phyloP scores from a whole-genome alignment of 1,140 invertebrate genomes.

The Eufriesea mexicana region DNA sequence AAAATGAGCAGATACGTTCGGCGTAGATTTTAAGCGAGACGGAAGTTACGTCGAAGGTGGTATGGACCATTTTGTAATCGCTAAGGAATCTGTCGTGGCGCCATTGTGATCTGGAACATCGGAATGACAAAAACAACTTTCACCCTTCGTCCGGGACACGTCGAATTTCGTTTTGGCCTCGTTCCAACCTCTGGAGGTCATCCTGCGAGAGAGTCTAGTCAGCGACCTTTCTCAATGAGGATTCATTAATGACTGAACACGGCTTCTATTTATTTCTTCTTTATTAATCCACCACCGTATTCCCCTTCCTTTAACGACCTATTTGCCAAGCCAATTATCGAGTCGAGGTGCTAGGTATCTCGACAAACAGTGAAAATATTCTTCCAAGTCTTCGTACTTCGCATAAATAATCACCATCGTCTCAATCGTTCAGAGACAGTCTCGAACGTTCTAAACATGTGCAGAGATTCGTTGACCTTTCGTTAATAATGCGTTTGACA shows the following conservation, averaged over 20 bases:
- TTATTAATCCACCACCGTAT: background rate
- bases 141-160: slow-evolving; percentile 9
- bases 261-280: slow-evolving; percentile 8
- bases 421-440: no score
- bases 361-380: background rate
- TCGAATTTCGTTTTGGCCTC: slow-evolving; percentile 51
- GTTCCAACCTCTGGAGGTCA: slow-evolving; percentile 42
- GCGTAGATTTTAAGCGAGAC: background rate
- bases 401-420: background rate
- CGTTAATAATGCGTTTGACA: no score
- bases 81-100: background rate
- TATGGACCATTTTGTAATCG: slow-evolving; percentile 18
- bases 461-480: no score
- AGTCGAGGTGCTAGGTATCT: background rate
- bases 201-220: slow-evolving; percentile 5
- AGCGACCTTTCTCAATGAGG: slow-evolving; percentile 49
- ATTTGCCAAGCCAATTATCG: background rate
- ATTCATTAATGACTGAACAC: slow-evolving; percentile 18
- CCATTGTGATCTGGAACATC: slow-evolving; percentile 41
- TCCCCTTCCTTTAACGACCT: background rate
- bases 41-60: slow-evolving; percentile 4
- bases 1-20: background rate
- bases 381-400: background rate
- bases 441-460: no score
- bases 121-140: slow-evolving; percentile 53